A percentile compares a stretch with the other conserved stretches of the same genome.
Evolutionary conservation across 2,888 invertebrate genomes (phyloP).

Genomic region (Drosophila birchii): DNA sequence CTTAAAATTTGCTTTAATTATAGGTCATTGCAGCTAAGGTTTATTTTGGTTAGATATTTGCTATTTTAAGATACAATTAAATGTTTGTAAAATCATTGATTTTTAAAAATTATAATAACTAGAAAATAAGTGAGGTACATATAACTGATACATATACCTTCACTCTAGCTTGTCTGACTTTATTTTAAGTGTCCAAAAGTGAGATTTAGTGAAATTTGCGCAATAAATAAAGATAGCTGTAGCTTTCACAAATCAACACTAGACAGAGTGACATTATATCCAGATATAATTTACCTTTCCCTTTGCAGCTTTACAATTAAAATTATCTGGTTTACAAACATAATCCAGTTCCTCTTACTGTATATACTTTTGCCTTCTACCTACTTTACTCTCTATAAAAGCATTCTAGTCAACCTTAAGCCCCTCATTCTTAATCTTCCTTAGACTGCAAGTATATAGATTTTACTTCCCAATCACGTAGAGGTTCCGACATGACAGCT

Average conservation of each 20-base stretch:
- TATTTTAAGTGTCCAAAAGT: not conserved
- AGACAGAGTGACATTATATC: not conserved
- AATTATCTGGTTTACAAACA: not conserved
- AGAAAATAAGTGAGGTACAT: not conserved
- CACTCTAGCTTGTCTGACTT: too few species aligned
- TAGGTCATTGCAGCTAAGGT: not conserved
- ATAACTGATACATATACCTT: too few species aligned
- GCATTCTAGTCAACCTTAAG: not conserved
- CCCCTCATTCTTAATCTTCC: not conserved
- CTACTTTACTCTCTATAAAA: not conserved
- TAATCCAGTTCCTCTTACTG: not conserved
- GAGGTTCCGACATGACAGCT: conserved; percentile 32
- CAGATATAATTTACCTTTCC: not conserved
- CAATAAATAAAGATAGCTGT: conserved; percentile 1
- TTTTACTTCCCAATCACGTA: conserved; percentile 28
- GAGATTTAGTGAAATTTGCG: conserved; percentile 6
- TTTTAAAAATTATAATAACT: not conserved
- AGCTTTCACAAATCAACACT: not conserved
- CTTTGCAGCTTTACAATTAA: not conserved
- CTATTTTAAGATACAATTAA: not conserved
- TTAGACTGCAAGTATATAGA: not conserved
- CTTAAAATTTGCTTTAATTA: not conserved
- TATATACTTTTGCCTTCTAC: not conserved
- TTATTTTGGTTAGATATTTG: too few species aligned
- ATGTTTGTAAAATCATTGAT: not conserved